A percentile compares a stretch with the other conserved stretches of the same genome.
Evolutionary conservation across 2,797 vertebrate species (phyloP).

Genomic region (Catamblyrhynchus diadema): DNA sequence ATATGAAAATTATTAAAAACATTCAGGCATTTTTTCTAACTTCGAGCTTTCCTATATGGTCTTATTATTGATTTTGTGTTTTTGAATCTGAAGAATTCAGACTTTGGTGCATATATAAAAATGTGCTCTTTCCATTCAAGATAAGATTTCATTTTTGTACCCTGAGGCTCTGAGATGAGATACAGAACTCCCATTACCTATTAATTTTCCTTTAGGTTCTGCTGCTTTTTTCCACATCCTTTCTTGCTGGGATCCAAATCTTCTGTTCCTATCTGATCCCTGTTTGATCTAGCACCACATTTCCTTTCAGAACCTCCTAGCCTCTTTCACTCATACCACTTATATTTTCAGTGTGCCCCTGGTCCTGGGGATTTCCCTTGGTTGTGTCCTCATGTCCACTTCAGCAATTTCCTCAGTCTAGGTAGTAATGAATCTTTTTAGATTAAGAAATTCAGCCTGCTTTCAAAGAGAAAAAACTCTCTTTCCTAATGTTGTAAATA

Average conservation of each 20-base stretch:
- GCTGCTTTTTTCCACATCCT: background rate
- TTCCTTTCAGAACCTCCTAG: background rate
- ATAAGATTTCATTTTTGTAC: background rate
- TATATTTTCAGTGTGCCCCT: background rate
- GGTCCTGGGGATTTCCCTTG: background rate
- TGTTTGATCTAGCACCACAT: background rate
- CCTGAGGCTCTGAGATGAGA: background rate
- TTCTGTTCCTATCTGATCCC: background rate
- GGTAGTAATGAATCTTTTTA: background rate
- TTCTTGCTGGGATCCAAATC: background rate
- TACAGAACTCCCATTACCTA: background rate
- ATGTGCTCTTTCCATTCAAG: rapidly evolving
- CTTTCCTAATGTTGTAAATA: background rate
- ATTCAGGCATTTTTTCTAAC: background rate
- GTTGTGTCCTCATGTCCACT: background rate
- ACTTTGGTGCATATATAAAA: background rate
- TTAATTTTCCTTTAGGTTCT: background rate
- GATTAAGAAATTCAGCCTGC: background rate
- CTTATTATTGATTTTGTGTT: background rate
- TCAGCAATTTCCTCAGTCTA: background rate
- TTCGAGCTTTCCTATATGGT: background rate
- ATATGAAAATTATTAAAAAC: background rate
- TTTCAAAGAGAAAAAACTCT: background rate
- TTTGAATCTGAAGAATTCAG: background rate
- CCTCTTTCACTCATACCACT: background rate